Evolutionary conservation across 2,888 invertebrate species (phyloP), one percentile per base, ranked within the genome.

Genomic region (Pseudeuparius sepicola): DNA sequence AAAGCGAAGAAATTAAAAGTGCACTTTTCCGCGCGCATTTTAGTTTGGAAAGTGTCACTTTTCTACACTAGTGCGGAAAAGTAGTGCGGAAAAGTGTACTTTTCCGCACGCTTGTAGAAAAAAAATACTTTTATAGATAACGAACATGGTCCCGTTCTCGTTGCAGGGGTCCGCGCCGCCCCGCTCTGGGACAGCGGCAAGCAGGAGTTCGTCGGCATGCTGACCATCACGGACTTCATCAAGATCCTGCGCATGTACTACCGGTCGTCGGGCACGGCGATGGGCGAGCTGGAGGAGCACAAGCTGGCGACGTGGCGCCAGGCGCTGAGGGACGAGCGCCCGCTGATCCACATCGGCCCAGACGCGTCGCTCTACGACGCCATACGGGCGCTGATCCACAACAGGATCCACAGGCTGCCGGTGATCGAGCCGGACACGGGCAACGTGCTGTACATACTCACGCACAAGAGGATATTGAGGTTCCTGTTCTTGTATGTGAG

Each of bases 191-290:
- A 98, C 66, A 87, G 87, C 47, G 71, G 74, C 43, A 78, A 78
- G 52, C 94, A 96, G 63, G 76, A 81, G 61, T 94, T 92, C 66
- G 86, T 97, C 44, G 98, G 97, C 50, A 97, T 98, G 94, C 73
- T 98, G 51, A 97, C 97, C 46, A 97, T 98, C 54, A 97, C 98
- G 34, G 97, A 98, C 67, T 98, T 98, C 65, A 98, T 98, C 56
- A 89, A 93, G 66, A 97, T 97, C 54, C 74, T 98, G 52, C 85
- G 90, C 66, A 93, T 90, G 80, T 94, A 94, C 71, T 94, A 96
- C 68, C 92, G 86, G 56, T 88, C 92, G 53, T 89, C 89, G 34
- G 73, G 81, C 52, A 86, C 86, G 37, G 78, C 86, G 49, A 94
- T 96, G 87, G 93, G 93, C 53, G 93, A 96, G 64, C 66, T 96